Conservation (phyloP, 2,888 invertebrate genomes). For the Trachelus troglodyta region DNA sequence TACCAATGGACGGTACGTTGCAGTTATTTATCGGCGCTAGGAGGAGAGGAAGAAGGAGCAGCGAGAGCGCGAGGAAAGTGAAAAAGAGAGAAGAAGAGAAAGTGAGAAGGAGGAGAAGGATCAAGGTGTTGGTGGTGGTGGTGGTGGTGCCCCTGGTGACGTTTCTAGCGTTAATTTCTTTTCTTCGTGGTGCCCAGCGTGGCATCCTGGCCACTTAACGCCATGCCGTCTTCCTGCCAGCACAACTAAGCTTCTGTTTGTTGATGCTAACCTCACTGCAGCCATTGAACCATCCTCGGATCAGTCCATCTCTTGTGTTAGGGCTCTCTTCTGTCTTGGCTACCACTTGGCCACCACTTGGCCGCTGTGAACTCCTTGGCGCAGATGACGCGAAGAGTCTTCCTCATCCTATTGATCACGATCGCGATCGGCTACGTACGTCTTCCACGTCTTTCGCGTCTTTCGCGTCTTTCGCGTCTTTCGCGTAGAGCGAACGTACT, state of each 20-base stretch:
- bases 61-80: no score
- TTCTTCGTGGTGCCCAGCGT: conserved; percentile 1
- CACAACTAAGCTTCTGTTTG: conserved; percentile 47
- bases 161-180: neutral
- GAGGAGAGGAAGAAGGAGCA: no score
- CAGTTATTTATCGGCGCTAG: no score
- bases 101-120: no score
- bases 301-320: conserved; percentile 30
- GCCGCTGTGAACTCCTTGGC: neutral
- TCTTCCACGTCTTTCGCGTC: no score
- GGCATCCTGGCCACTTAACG: conserved; percentile 33
- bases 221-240: conserved; percentile 22
- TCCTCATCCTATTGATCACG: neutral
- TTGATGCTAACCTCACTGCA: conserved; percentile 28
- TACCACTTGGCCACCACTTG: neutral
- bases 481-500: no score
- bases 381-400: conserved; percentile 16
- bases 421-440: no score
- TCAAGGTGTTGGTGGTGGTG: no score
- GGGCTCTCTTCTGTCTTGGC: conserved; percentile 16
- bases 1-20: no score
- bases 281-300: conserved; percentile 9
- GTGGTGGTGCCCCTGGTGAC: no score
- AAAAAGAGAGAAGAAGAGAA: no score
- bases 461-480: no score